These are phyloP conservation scores for Metridium senile DNA, from an alignment of 92 coral and sea anemone species.

Conservation along the genomic window DNA sequence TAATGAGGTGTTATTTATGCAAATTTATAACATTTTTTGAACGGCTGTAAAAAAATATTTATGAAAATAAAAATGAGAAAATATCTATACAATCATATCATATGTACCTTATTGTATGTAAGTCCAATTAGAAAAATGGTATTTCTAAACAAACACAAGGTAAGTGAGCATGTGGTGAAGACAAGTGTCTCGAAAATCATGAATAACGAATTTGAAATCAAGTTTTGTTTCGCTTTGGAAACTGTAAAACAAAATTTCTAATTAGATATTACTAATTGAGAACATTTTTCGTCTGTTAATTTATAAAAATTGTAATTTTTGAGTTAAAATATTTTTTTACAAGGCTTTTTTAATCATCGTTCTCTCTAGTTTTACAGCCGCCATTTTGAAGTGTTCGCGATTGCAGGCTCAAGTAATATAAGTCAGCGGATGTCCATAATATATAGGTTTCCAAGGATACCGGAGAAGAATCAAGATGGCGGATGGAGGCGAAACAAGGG, in stretches of 20 bases:
- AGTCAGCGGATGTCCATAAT: neutral
- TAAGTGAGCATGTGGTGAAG: too few species aligned
- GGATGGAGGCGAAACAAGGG: neutral
- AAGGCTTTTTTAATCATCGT: constrained; percentile 1
- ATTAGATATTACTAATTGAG: neutral
- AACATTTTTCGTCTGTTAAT: neutral
- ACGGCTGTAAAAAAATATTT: too few species aligned
- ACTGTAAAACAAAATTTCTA: constrained; percentile 3
- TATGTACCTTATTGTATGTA: too few species aligned
- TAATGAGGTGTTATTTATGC: too few species aligned
- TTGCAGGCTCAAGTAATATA: constrained; percentile 10
- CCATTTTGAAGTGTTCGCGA: constrained; percentile 3
- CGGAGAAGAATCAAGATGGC: constrained; percentile 11
- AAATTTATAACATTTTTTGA: too few species aligned
- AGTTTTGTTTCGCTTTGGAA: too few species aligned
- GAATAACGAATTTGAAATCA: too few species aligned
- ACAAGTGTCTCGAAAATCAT: too few species aligned
- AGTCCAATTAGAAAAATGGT: too few species aligned
- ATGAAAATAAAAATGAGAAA: too few species aligned
- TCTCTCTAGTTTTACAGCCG: neutral
- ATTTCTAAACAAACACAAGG: too few species aligned
- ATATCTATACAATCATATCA: too few species aligned
- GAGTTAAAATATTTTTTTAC: neutral
- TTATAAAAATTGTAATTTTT: neutral
- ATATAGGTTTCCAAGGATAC: constrained; percentile 31